phyloP scores from a whole-genome alignment of 2,797 vertebrate genomes.

The Glyptemys insculpta region DNA sequence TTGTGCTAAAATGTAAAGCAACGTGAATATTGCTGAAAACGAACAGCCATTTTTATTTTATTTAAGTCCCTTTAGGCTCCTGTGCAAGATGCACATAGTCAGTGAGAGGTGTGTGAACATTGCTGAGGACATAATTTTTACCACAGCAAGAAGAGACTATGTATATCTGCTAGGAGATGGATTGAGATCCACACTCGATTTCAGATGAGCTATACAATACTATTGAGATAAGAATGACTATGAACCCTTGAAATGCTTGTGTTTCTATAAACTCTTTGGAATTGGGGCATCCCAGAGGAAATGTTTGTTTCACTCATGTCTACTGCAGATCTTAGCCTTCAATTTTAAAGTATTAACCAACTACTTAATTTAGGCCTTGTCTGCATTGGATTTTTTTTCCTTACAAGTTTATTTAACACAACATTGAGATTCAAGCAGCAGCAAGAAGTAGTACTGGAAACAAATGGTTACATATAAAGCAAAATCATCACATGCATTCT shows the following conservation, averaged over 20 bases:
- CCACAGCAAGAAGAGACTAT: not conserved
- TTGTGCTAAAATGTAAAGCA: not conserved
- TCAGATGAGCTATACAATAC: not conserved
- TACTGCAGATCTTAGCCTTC: not conserved
- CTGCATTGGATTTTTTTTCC: not conserved
- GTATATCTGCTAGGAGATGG: not conserved
- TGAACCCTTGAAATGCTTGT: not conserved
- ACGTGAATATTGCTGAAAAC: not conserved
- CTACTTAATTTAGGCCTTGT: not conserved
- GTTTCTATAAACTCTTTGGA: not conserved
- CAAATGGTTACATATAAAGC: not conserved
- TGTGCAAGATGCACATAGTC: not conserved
- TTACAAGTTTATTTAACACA: not conserved
- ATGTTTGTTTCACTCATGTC: slow-evolving; percentile 7
- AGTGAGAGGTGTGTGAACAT: not conserved
- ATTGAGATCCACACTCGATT: not conserved
- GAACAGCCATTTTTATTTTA: fast-evolving
- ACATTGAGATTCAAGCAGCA: not conserved
- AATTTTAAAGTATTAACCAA: not conserved
- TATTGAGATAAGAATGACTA: not conserved
- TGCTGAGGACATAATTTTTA: not conserved
- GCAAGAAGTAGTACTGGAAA: not conserved
- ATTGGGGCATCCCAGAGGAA: not conserved
- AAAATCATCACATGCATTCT: not conserved
- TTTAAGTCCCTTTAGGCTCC: not conserved